Conservation (phyloP, 2,888 invertebrate species). For the Acleris holmiana region DNA sequence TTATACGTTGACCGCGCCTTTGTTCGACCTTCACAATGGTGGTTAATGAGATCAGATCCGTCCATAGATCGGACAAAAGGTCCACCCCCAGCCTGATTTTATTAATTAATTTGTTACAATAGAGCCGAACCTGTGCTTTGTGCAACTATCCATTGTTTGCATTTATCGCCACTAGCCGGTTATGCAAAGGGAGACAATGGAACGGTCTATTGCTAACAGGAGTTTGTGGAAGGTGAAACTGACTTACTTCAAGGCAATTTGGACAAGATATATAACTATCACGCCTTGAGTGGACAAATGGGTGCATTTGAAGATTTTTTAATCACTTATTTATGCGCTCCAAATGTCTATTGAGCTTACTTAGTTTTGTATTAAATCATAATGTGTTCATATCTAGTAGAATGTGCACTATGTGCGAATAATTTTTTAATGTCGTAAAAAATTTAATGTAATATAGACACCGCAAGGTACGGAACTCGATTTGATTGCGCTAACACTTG, state of each 20-base stretch:
- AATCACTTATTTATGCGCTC: no score
- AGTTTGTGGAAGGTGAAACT: background rate
- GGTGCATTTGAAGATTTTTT: no score
- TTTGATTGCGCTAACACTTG: no score
- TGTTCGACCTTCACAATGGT: constrained; percentile 77
- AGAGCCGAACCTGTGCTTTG: constrained; percentile 74
- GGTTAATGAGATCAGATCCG: constrained; percentile 83
- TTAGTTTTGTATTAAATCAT: no score
- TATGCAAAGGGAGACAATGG: constrained; percentile 38
- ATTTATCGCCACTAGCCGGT: constrained; percentile 36
- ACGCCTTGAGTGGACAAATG: no score
- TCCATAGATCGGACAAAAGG: constrained; percentile 75
- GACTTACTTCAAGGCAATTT: background rate
- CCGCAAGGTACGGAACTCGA: no score
- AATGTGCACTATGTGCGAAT: no score
- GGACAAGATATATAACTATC: background rate
- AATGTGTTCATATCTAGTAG: no score
- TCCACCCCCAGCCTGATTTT: constrained; percentile 72
- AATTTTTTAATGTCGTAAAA: no score
- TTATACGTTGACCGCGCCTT: constrained; percentile 56
- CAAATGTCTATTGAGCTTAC: no score
- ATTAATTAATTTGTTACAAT: constrained; percentile 84
- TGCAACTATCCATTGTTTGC: constrained; percentile 73
- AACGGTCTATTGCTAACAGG: constrained; percentile 16
- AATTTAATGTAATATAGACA: no score